These are phyloP conservation scores for Montipora efflorescens DNA, from an alignment of 64 coral and sea anemone genomes.

Conservation along the genomic window DNA sequence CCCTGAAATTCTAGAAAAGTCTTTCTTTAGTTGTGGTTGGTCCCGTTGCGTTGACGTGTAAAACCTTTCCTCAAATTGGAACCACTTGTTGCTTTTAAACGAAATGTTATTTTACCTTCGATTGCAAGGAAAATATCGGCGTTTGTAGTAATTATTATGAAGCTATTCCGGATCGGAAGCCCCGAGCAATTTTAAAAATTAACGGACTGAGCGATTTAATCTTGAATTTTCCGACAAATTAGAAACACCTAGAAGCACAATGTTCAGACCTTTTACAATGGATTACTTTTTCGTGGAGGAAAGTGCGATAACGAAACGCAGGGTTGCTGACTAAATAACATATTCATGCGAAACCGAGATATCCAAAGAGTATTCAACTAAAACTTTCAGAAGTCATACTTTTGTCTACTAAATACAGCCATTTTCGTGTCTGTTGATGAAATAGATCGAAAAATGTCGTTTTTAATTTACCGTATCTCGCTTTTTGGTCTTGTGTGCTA, in stretches of 20 bases:
- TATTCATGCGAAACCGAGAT: background rate
- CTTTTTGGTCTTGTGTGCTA: background rate
- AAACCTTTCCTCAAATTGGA: background rate
- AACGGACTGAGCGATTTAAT: constrained; percentile 28
- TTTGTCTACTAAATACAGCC: background rate
- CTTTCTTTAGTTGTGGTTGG: background rate
- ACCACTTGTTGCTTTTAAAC: constrained; percentile 16
- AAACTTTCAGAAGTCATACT: constrained; percentile 28
- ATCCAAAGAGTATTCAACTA: background rate
- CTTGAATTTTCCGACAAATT: constrained; percentile 33
- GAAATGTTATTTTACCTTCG: background rate
- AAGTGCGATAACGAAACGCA: background rate
- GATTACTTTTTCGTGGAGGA: background rate
- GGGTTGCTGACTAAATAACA: constrained; percentile 20
- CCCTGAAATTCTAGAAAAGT: background rate
- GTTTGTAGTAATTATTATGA: constrained; percentile 13
- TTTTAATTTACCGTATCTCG: background rate
- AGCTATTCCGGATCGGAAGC: background rate
- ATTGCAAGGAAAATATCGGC: background rate
- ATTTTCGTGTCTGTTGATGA: background rate
- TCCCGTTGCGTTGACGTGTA: too few species aligned
- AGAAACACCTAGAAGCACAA: background rate
- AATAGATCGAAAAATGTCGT: background rate
- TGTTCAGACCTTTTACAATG: background rate
- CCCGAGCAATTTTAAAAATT: constrained; percentile 4